A percentile compares a stretch with the other conserved stretches of the same genome.
Conservation (phyloP, 92 coral and sea anemone species). For the Phymanthus crucifer region DNA sequence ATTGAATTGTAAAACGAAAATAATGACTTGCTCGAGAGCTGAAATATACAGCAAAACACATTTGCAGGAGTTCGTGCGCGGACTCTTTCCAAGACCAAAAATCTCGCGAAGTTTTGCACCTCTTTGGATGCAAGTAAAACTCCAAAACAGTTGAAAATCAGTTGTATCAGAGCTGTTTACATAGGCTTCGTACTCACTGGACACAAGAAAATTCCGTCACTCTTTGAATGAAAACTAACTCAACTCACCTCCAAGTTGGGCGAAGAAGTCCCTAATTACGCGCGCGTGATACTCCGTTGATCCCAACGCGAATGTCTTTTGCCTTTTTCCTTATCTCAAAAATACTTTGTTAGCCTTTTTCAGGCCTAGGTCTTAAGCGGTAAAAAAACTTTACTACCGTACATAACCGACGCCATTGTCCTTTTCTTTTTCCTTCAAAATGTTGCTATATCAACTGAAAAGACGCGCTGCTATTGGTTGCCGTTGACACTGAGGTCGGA, state of each 20-base stretch:
- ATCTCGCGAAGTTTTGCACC: not conserved
- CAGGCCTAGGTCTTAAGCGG: slow-evolving; percentile 26
- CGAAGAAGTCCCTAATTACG: slow-evolving; percentile 17
- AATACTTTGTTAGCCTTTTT: not conserved
- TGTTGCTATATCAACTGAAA: slow-evolving; percentile 95
- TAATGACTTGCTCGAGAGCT: slow-evolving; percentile 18
- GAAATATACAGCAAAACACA: slow-evolving; percentile 3
- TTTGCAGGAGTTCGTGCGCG: not conserved
- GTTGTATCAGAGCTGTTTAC: slow-evolving; percentile 42
- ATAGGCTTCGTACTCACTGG: slow-evolving; percentile 25
- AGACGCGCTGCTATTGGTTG: slow-evolving; percentile 68
- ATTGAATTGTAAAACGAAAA: slow-evolving; percentile 40
- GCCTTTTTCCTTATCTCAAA: not conserved
- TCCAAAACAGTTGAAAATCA: not conserved
- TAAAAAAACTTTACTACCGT: slow-evolving; percentile 79
- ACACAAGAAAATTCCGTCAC: slow-evolving; percentile 35
- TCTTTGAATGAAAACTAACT: slow-evolving; percentile 34
- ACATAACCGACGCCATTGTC: slow-evolving; percentile 89
- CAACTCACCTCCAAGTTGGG: slow-evolving; percentile 39
- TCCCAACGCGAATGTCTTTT: not conserved
- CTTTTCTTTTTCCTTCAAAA: slow-evolving; percentile 71
- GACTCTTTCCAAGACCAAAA: not conserved
- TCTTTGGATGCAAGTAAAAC: not conserved
- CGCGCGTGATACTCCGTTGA: not conserved
- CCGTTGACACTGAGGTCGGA: slow-evolving; percentile 55